phyloP scores from a whole-genome alignment of 2,797 vertebrate species.

The Vultur gryphus region DNA sequence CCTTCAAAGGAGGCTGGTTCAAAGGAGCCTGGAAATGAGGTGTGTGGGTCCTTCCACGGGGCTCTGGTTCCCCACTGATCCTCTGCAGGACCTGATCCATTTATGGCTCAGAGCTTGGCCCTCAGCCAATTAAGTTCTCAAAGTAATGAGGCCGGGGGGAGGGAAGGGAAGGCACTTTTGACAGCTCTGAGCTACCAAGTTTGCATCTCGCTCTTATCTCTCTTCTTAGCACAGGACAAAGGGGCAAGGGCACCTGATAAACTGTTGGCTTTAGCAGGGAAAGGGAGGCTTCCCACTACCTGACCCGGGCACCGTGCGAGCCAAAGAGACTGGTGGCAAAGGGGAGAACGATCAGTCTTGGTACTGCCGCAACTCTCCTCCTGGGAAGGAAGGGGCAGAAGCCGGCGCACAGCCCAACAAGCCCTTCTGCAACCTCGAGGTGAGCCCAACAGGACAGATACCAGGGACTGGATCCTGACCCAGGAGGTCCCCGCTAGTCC shows the following conservation, averaged over 20 bases:
- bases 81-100: not conserved
- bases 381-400: not conserved
- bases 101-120: not conserved
- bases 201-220: conserved; percentile 3
- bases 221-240: conserved; percentile 25
- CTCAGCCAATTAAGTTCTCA: not conserved
- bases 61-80: not conserved
- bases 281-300: not conserved
- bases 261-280: conserved; percentile 24
- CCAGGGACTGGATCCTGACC: not conserved
- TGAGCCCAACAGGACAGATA: not conserved
- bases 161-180: not conserved
- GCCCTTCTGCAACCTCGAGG: not conserved
- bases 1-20: not conserved
- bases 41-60: not conserved
- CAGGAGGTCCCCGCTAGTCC: not conserved
- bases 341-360: not conserved
- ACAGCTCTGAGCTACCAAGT: not conserved
- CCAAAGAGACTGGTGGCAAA: not conserved
- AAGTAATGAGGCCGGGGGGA: not conserved
- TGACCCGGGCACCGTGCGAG: not conserved
- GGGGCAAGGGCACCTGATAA: conserved; percentile 10
- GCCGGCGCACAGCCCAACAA: rapidly evolving
- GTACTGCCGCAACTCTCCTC: not conserved
- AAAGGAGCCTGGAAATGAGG: not conserved